These are phyloP conservation scores for Tuta absoluta DNA, from an alignment of 2,888 invertebrate species.

Conservation along the genomic window DNA sequence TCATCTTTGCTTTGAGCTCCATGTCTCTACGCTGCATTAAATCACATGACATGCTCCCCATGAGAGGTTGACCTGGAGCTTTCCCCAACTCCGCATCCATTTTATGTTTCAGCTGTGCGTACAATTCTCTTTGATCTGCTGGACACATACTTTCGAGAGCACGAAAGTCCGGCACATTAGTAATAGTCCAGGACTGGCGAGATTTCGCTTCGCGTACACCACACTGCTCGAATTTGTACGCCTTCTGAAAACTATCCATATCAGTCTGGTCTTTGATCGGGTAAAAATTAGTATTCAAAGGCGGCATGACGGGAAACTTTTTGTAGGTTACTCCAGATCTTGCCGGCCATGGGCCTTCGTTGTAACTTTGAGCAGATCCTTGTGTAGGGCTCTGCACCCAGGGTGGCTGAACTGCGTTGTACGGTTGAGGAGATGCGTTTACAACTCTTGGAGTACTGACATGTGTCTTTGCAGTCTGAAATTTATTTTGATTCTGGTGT, in stretches of 20 bases:
- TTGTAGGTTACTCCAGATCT: constrained; percentile 66
- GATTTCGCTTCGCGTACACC: constrained; percentile 69
- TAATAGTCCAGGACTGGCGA: constrained; percentile 77
- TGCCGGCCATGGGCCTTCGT: constrained; percentile 69
- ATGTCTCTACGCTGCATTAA: constrained; percentile 70
- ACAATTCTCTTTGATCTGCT: constrained; percentile 70
- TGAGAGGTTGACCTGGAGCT: constrained; percentile 64
- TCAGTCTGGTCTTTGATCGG: constrained; percentile 68
- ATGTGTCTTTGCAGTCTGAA: constrained; percentile 64
- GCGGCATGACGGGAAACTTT: constrained; percentile 69
- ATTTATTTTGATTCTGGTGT: constrained; percentile 72
- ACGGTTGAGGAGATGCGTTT: constrained; percentile 67
- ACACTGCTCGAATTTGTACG: constrained; percentile 71
- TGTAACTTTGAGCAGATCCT: constrained; percentile 58
- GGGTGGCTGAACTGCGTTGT: constrained; percentile 68
- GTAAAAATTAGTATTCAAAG: constrained; percentile 65
- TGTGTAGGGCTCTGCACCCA: constrained; percentile 71
- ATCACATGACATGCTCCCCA: constrained; percentile 65
- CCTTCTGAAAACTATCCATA: constrained; percentile 64
- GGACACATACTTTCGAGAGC: constrained; percentile 70
- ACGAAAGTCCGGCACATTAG: constrained; percentile 71
- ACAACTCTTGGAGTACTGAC: constrained; percentile 64
- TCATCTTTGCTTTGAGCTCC: constrained; percentile 76
- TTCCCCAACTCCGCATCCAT: constrained; percentile 76
- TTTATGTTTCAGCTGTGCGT: constrained; percentile 72